Evolutionary conservation across 2,797 vertebrate species (phyloP), one percentile per base, ranked within the genome.

Genomic region (Periophthalmus magnuspinnatus): DNA sequence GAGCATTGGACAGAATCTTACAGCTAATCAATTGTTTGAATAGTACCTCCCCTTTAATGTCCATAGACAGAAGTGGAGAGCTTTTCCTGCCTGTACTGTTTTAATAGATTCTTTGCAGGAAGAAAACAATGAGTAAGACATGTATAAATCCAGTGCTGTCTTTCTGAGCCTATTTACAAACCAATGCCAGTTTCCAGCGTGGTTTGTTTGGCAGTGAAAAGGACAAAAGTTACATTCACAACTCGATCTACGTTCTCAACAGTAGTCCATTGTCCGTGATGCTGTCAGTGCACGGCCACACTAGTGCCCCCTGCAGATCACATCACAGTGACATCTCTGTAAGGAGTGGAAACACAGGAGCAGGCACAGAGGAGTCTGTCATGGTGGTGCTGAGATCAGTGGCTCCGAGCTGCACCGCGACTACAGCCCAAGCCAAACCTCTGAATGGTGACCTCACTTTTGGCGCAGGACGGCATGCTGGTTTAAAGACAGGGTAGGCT

Each of bases 331-430:
- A 52, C 45, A 67, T 59, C 48, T 77, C 45, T 79, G 34, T 64
- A 13, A 5, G 38, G 38, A 9, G 65, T 22, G 66, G 32, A 55
- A 76, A 57, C 72, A 76, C 54, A 8, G 21, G 56, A 65, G 60
- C 71, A 76, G 71, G 70, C 81, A 62, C 69, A 38, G 21, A 65
- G 64, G 34, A 36, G 70, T 74, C 21, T 1, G 19, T 52, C 41
- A 5, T 16, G 54, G 3, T 10, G 13, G 11, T 24, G 54, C 76
- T 84, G 86, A 89, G 78, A 75, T 87, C 82, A 84, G 55, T 74
- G 75, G 64, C 21, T 74, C n/a, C 13, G 36, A 52, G 72, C 79
- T 76, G 83, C 59, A 41, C 59, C 59, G 10, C 50, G 16, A 28
- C 32, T 5, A n/a, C 58, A n/a, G 58, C 32, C 60, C 60, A 22